Evolutionary conservation across 1,140 invertebrate genomes (phyloP).

Genomic region (Phenacoccus solenopsis): DNA sequence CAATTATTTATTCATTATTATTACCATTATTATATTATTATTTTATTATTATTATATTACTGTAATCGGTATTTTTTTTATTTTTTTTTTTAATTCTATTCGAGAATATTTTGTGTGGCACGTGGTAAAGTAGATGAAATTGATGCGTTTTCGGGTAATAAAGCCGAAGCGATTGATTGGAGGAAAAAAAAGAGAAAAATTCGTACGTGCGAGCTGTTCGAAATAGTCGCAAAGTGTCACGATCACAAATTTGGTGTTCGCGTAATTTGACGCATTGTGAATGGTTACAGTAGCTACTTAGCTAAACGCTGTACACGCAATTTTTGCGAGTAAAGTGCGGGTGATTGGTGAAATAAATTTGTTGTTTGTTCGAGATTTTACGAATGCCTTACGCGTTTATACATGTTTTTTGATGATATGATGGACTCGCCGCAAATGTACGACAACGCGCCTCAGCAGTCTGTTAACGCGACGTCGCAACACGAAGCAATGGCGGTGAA

Average conservation of each 20-base stretch:
- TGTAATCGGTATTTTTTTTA: too few relatives aligned
- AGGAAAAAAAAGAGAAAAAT: too few relatives aligned
- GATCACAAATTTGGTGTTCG: neutral
- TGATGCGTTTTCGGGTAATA: too few relatives aligned
- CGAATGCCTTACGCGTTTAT: neutral
- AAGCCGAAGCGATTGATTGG: too few relatives aligned
- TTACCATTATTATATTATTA: too few relatives aligned
- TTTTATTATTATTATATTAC: too few relatives aligned
- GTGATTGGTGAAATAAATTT: neutral
- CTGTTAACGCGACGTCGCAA: constrained; percentile 21
- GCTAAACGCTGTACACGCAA: too few relatives aligned
- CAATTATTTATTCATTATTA: neutral
- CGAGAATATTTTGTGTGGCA: too few relatives aligned
- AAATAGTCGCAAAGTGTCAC: neutral
- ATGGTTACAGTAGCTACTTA: neutral
- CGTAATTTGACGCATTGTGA: neutral
- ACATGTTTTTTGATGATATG: constrained; percentile 13
- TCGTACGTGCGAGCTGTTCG: neutral
- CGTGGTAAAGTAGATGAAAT: too few relatives aligned
- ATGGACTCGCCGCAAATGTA: constrained; percentile 30
- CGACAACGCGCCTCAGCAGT: constrained; percentile 24
- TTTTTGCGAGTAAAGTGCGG: too few relatives aligned
- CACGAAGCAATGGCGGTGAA: constrained; percentile 24
- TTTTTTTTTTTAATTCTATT: too few relatives aligned
- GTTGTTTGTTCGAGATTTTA: neutral